phyloP scores from a whole-genome alignment of 2,888 invertebrate genomes.

The Heliconius hortense region DNA sequence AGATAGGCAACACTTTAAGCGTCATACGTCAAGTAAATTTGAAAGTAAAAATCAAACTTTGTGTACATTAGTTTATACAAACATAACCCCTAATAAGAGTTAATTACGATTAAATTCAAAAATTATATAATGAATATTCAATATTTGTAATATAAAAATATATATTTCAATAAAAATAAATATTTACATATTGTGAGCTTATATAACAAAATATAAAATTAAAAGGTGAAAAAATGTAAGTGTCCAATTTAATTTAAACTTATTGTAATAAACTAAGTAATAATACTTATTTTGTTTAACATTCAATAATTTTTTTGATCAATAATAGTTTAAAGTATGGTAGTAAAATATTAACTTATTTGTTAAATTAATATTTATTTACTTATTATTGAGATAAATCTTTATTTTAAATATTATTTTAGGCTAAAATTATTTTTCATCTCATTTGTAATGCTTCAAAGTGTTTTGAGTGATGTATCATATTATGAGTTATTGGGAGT shows the following conservation, averaged over 20 bases:
- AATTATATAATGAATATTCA: not conserved
- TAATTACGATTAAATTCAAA: not conserved
- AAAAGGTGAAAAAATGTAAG: not conserved
- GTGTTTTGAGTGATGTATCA: constrained; percentile 56
- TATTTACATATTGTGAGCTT: not conserved
- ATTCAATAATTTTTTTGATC: not conserved
- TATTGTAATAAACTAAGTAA: not conserved
- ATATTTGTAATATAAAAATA: not conserved
- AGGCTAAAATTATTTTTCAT: constrained; percentile 58
- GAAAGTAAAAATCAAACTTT: constrained; percentile 1
- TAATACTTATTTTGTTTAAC: not conserved
- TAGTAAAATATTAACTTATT: not conserved
- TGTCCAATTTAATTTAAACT: not conserved
- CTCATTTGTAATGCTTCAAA: constrained; percentile 30
- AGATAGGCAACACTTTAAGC: no score
- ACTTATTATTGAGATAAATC: not conserved
- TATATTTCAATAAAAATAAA: not conserved
- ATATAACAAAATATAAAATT: not conserved
- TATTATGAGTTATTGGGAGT: constrained; percentile 86
- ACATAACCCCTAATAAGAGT: constrained; percentile 2
- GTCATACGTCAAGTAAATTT: constrained; percentile 1
- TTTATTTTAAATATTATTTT: constrained; percentile 8
- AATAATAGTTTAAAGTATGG: no score
- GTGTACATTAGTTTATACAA: not conserved
- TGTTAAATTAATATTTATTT: not conserved